A percentile compares a stretch with the other conserved stretches of the same genome.
Evolutionary conservation across 1,140 invertebrate species (phyloP).

Genomic region (Galendromus occidentalis): DNA sequence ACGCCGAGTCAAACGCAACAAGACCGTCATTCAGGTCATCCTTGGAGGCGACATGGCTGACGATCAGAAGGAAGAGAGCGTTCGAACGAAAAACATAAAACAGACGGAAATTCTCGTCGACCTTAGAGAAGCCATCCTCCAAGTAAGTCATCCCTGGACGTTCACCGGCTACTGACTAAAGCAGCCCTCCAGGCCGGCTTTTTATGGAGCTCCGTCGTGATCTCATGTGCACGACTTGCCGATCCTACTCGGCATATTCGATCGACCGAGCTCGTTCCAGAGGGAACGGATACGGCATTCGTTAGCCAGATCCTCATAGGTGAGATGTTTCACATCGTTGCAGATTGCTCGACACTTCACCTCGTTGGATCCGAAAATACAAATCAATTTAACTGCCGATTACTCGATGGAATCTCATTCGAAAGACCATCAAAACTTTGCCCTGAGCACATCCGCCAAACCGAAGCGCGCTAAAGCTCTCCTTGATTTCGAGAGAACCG

Average conservation of each 20-base stretch:
- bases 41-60: slow-evolving; percentile 57
- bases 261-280: too few relatives aligned
- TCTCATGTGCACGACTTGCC: too few relatives aligned
- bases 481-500: slow-evolving; percentile 89
- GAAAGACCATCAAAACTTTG: slow-evolving; percentile 78
- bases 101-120: slow-evolving; percentile 91
- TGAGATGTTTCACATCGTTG: background rate
- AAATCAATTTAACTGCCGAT: slow-evolving; percentile 50
- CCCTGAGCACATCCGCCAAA: slow-evolving; percentile 65
- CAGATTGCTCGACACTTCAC: slow-evolving; percentile 21
- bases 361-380: slow-evolving; percentile 28
- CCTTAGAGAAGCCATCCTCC: slow-evolving; percentile 74
- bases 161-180: too few relatives aligned
- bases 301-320: slow-evolving; percentile 27
- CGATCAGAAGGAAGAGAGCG: slow-evolving; percentile 31
- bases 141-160: slow-evolving; percentile 32
- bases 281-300: slow-evolving; percentile 33
- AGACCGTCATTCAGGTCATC: slow-evolving; percentile 70
- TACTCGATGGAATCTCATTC: slow-evolving; percentile 87
- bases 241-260: too few relatives aligned
- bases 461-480: slow-evolving; percentile 81
- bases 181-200: too few relatives aligned
- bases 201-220: too few relatives aligned
- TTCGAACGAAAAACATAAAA: slow-evolving; percentile 87
- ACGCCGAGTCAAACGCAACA: slow-evolving; percentile 68